These are phyloP conservation scores for Monomorium pharaonis DNA, from an alignment of 1,140 invertebrate species.

Conservation along the genomic window DNA sequence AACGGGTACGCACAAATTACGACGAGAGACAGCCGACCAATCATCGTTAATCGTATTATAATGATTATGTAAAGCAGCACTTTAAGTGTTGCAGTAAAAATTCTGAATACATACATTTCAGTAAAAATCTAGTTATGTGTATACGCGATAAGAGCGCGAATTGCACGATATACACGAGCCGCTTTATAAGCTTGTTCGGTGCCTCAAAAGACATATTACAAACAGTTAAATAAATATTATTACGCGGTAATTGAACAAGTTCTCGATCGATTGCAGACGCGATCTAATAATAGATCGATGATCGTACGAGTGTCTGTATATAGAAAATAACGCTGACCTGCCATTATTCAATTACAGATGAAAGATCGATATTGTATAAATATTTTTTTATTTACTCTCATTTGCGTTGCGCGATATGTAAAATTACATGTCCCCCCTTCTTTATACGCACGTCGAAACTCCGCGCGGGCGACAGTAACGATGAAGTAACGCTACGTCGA, in stretches of 20 bases:
- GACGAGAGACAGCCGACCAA: neutral
- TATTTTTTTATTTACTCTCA: neutral
- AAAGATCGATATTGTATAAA: neutral
- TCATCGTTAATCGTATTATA: slow-evolving; percentile 39
- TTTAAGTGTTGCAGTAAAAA: slow-evolving; percentile 4
- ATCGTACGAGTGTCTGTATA: neutral
- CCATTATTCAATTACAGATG: neutral
- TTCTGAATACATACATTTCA: neutral
- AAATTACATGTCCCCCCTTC: neutral
- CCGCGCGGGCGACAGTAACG: neutral
- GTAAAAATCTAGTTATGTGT: neutral
- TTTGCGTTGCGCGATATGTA: neutral
- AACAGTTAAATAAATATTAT: slow-evolving; percentile 36
- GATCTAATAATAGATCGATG: slow-evolving; percentile 3
- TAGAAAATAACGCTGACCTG: neutral
- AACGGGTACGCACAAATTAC: slow-evolving; percentile 29
- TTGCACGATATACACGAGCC: neutral
- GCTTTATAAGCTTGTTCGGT: neutral
- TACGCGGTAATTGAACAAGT: slow-evolving; percentile 5
- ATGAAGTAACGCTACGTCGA: slow-evolving; percentile 13
- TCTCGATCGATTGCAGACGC: neutral
- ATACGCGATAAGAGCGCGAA: neutral
- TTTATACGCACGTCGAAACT: neutral
- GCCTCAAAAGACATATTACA: neutral
- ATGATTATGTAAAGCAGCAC: slow-evolving; percentile 37